A percentile compares a stretch with the other conserved stretches of the same genome.
phyloP scores from a whole-genome alignment of 1,140 invertebrate species.

The Lasioglossum albipes region DNA sequence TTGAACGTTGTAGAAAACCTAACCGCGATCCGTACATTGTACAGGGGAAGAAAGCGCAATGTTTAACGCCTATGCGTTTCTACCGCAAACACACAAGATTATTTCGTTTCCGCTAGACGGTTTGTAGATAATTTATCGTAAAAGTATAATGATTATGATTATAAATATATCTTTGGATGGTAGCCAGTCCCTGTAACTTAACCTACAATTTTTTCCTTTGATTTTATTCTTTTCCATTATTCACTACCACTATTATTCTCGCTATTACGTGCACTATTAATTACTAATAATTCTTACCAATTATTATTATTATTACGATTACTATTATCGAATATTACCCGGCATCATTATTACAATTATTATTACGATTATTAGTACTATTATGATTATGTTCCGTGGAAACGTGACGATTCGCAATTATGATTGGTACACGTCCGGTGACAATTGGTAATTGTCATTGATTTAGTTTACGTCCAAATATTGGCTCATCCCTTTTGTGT shows the following conservation, averaged over 20 bases:
- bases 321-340: constrained; percentile 32
- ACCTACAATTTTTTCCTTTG: constrained; percentile 27
- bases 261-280: constrained; percentile 62
- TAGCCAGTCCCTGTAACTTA: constrained; percentile 60
- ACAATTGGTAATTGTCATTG: not conserved
- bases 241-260: constrained; percentile 56
- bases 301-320: constrained; percentile 52
- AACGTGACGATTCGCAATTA: constrained; percentile 17
- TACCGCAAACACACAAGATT: constrained; percentile 16
- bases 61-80: constrained; percentile 20
- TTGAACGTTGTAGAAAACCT: not conserved
- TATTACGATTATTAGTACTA: constrained; percentile 16
- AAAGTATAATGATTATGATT: constrained; percentile 44
- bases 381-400: constrained; percentile 20
- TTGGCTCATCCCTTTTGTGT: not conserved
- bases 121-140: constrained; percentile 56
- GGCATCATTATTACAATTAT: constrained; percentile 30
- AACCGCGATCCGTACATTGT: constrained; percentile 3
- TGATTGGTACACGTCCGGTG: not conserved
- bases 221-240: constrained; percentile 8
- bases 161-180: constrained; percentile 37
- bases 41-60: constrained; percentile 19
- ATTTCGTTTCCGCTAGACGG: constrained; percentile 41
- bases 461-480: not conserved
- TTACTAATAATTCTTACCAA: constrained; percentile 54